A percentile compares a stretch with the other conserved stretches of the same genome.
phyloP scores from a whole-genome alignment of 2,113 vertebrate species.

The Istiophorus platypterus region DNA sequence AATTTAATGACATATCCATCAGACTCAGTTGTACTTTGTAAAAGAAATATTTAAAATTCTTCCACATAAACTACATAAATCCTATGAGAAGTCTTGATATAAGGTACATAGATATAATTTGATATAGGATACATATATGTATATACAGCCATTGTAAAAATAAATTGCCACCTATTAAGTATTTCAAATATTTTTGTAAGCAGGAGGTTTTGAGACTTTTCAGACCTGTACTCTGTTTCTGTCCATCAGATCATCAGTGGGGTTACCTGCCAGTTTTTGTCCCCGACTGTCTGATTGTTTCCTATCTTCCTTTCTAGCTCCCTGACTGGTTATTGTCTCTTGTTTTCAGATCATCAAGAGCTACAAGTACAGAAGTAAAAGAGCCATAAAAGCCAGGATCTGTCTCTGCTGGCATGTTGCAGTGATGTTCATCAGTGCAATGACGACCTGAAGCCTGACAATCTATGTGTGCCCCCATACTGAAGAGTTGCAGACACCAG shows the following conservation, averaged over 20 bases:
- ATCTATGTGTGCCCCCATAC: conserved; percentile 32
- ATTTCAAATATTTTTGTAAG: too few relatives aligned
- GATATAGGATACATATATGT: too few relatives aligned
- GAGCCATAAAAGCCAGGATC: not conserved
- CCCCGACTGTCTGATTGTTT: conserved; percentile 4
- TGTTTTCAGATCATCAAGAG: conserved; percentile 45
- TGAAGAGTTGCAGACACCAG: conserved; percentile 34
- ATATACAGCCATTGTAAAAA: too few relatives aligned
- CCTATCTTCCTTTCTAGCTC: not conserved
- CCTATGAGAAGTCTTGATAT: too few relatives aligned
- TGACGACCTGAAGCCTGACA: conserved; percentile 44
- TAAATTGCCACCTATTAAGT: too few relatives aligned
- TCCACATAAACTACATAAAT: too few relatives aligned
- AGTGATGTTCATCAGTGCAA: conserved; percentile 15
- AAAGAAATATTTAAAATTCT: too few relatives aligned
- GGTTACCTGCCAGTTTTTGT: not conserved
- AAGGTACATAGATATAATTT: too few relatives aligned
- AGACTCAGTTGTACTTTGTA: too few relatives aligned
- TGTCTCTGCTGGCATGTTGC: conserved; percentile 1
- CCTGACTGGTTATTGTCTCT: conserved; percentile 17
- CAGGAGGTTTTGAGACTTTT: not conserved
- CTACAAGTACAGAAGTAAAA: not conserved
- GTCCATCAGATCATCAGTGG: not conserved
- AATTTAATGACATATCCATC: too few relatives aligned
- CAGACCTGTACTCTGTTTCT: not conserved